Conservation (phyloP, 2,113 vertebrate species). For the Lepus timidus region DNA sequence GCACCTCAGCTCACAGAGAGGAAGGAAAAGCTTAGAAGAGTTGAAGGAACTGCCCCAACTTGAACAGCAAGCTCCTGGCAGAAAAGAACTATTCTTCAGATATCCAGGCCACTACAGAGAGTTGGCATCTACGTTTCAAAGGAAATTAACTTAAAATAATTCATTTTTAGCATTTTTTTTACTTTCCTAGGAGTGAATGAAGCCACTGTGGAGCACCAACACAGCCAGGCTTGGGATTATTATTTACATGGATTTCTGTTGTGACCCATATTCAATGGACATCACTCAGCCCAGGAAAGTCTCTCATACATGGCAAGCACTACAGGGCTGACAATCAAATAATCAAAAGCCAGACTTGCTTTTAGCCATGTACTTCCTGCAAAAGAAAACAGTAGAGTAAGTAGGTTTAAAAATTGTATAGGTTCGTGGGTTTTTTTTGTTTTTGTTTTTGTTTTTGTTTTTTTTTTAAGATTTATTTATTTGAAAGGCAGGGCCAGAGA, state of each 20-base stretch:
- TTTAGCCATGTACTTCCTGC: neutral
- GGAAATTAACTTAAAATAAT: constrained; percentile 43
- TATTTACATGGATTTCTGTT: constrained; percentile 47
- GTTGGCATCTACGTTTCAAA: neutral
- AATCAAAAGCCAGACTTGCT: neutral
- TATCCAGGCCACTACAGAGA: neutral
- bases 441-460: no score
- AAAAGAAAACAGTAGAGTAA: neutral
- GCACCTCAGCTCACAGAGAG: neutral
- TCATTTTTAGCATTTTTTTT: constrained; percentile 5
- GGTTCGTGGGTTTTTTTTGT: no score
- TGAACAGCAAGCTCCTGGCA: neutral
- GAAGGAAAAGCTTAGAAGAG: neutral
- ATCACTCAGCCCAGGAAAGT: constrained; percentile 25
- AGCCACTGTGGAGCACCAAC: neutral
- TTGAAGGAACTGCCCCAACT: neutral
- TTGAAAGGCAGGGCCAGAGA: no score
- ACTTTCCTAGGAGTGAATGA: constrained; percentile 17
- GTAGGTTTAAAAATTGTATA: no score
- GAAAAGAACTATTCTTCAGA: neutral
- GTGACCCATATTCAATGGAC: neutral
- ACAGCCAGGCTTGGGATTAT: constrained; percentile 19
- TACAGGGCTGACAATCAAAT: neutral
- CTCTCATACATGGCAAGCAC: neutral
- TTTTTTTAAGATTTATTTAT: no score